Evolutionary conservation across 1,140 invertebrate species (phyloP), one percentile per base, ranked within the genome.

Genomic region (Homalodisca vitripennis): DNA sequence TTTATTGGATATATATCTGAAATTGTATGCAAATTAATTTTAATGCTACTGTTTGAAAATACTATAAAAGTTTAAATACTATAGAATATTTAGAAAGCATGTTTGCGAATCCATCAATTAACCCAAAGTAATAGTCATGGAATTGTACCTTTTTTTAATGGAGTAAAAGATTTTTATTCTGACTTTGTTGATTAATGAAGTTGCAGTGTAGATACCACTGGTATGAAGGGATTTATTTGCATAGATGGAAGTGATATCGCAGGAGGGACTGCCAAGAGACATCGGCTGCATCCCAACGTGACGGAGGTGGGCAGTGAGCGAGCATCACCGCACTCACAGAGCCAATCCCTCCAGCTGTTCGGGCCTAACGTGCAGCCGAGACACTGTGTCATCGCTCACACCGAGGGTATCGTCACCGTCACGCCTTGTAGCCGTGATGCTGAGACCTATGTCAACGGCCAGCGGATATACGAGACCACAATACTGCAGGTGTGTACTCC

Each of bases 401-500:
- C 90, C 17, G 92, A 96, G 70, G 92, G 92, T 30, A 92, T 97
- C 47, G 94, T 97, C 53, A 95, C 93, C 0, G 87, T 97, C 1
- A 98, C 95, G n/a, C 95, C 96, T 27, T 89, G 93, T 75, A 93
- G 92, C 76, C 85, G 92, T 22, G 94, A 97, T 77, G 93, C 95
- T 1, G 92, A 97, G 75, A 96, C 94, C 6, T 97, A 93, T 77
- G 93, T 98, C 63, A 96, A 98, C 79, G 92, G 93, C 48, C 92
- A 95, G 76, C 85, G 94, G 71, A 93, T 97, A 75, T 89, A 89
- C 76, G 94, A 98, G 78, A 95, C 95, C 0, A 96, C 95, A 2
- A 92, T 97, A 72, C 81, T 98, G 34, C 92, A 95, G 84, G 89
- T 89, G 77, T 75, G 77, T 78, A 32, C n/a, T 24, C n/a, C n/a